Evolutionary conservation across 1,140 invertebrate species (phyloP), one percentile per base, ranked within the genome.

Genomic region (Parasteatoda tepidariorum): DNA sequence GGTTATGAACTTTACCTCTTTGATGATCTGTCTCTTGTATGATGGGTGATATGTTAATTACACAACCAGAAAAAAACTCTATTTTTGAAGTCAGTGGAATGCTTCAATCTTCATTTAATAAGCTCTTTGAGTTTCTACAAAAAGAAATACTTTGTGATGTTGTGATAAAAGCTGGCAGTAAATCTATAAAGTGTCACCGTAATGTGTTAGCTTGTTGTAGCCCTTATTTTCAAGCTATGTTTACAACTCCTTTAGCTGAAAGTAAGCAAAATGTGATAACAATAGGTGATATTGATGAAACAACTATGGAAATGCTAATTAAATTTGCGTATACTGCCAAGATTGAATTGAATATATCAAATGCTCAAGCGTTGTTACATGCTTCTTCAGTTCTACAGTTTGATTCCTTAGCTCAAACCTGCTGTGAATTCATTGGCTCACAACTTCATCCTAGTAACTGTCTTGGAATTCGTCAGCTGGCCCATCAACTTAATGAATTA

Each of bases 171-270:
- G 92, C 92, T 22, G 92, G 92, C 86, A 92, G 91, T 30, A 89
- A 91, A 86, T 89, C 91, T 4, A 93, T 94, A 86, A 91, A 92
- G 90, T 93, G 93, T 2, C 93, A 94, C 88, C 91, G 92, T 67
- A 92, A 92, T 2, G 93, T 94, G 0, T 88, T 94, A 67, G 92
- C 93, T 18, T 92, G 93, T 64, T 93, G 92, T 85, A 93, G 92
- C 86, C 93, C 94, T 85, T 94, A 94, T 86, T 94, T 94, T 88
- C 90, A 93, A 85, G 93, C 93, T 22, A 94, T 94, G 93, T 94
- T 94, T 85, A 94, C 92, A 2, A 92, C 93, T 88, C 91, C 92
- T 73, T 92, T 94, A 90, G 88, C 91, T 64, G 93, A 94, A 88
- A 91, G 92, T 34, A 89, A 90, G 28, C 91, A 93, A 86, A 90